Evolutionary conservation across 30 jellyfish, hydroid and myxozoan species (phyloP).

Genomic region (Hydra vulgaris): DNA sequence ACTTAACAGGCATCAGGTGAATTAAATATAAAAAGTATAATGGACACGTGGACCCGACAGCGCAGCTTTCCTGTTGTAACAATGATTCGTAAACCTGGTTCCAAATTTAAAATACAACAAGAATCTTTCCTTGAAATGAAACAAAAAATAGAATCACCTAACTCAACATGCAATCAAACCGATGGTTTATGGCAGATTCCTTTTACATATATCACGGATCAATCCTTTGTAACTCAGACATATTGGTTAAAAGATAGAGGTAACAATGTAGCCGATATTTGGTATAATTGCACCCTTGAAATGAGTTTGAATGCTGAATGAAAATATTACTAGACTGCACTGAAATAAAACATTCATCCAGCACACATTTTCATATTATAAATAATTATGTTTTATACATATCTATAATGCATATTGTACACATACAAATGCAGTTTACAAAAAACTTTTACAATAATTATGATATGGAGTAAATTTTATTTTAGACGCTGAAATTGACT

Average conservation of each 20-base stretch:
- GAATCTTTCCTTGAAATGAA: slow-evolving; percentile 63
- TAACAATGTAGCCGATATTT: slow-evolving; percentile 10
- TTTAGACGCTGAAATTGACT: slow-evolving; percentile 23
- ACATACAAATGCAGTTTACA: not conserved
- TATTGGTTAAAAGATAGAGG: slow-evolving; percentile 82
- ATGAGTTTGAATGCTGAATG: no score
- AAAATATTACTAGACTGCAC: no score
- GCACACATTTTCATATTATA: no score
- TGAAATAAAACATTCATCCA: no score
- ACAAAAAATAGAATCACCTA: slow-evolving; percentile 12
- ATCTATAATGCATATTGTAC: not conserved
- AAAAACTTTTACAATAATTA: not conserved
- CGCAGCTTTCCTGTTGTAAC: slow-evolving; percentile 84
- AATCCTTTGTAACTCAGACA: slow-evolving; percentile 28
- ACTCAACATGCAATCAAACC: not conserved
- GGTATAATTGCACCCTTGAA: no score
- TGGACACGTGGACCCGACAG: slow-evolving; percentile 97
- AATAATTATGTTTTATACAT: not conserved
- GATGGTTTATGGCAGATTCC: slow-evolving; percentile 66
- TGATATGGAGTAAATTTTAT: not conserved
- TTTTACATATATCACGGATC: slow-evolving; percentile 61
- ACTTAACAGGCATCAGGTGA: slow-evolving; percentile 6
- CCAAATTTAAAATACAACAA: slow-evolving; percentile 49
- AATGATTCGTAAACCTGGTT: slow-evolving; percentile 20
- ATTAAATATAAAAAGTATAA: slow-evolving; percentile 52